Evolutionary conservation across 2,113 vertebrate genomes (phyloP).

Genomic region (Alligator mississippiensis): DNA sequence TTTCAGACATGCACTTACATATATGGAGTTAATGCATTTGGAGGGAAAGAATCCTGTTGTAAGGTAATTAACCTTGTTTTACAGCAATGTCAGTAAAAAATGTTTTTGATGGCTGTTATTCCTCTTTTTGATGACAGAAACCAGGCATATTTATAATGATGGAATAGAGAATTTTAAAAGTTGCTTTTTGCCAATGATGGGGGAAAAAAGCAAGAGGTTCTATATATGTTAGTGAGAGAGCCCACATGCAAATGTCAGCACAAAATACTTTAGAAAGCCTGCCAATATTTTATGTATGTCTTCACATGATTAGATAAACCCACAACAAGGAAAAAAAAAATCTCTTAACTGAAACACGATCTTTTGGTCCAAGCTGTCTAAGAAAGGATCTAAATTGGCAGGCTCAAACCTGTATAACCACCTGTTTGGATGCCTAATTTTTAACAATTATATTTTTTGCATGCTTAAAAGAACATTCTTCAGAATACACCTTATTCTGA

Average conservation of each 20-base stretch:
- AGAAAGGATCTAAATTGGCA: background rate
- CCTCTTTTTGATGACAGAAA: background rate
- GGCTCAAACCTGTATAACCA: background rate
- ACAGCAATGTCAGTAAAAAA: background rate
- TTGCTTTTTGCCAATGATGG: background rate
- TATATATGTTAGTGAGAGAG: background rate
- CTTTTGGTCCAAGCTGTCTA: background rate
- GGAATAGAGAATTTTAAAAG: conserved; percentile 15
- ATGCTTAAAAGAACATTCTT: background rate
- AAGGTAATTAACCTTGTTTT: conserved; percentile 13
- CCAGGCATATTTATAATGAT: background rate
- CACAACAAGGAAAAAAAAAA: background rate
- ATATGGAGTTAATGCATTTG: background rate
- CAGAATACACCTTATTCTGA: background rate
- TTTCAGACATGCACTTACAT: background rate
- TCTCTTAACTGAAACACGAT: background rate
- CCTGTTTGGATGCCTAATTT: background rate
- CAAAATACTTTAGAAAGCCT: background rate
- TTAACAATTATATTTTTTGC: background rate
- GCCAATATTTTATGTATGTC: background rate
- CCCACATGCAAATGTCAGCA: background rate
- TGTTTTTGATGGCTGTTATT: background rate
- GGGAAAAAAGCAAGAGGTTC: background rate
- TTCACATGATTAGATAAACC: background rate
- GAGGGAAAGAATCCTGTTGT: conserved; percentile 20